Evolutionary conservation across 37 sponge, comb jelly and placozoan genomes (phyloP).

Genomic region (Oopsacas minuta): DNA sequence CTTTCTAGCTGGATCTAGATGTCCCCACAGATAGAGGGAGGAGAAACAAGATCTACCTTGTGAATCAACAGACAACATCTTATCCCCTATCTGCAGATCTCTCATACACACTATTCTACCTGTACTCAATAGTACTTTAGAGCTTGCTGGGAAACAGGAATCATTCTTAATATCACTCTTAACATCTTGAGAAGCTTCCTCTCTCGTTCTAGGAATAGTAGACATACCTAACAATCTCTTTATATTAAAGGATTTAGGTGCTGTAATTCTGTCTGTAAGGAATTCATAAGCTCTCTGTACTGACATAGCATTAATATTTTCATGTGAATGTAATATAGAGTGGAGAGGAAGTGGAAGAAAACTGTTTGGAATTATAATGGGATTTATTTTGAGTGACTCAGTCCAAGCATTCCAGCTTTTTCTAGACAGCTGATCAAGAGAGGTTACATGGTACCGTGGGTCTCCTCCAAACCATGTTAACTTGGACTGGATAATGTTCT

Average conservation of each 20-base stretch:
- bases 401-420: neutral
- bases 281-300: neutral
- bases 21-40: neutral
- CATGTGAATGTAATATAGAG: neutral
- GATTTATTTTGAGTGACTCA: neutral
- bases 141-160: neutral
- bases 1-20: neutral
- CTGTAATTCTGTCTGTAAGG: neutral
- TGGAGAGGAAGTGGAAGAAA: neutral
- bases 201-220: neutral
- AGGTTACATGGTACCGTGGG: neutral
- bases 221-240: neutral
- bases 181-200: neutral
- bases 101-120: neutral
- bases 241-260: neutral
- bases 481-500: neutral
- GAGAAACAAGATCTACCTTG: neutral
- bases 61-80: neutral
- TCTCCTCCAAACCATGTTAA: neutral
- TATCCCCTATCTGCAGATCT: neutral
- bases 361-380: neutral
- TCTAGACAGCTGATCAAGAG: neutral
- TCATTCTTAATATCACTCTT: neutral
- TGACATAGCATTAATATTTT: neutral
- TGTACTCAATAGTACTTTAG: neutral